Evolutionary conservation across 2,888 invertebrate species (phyloP), one percentile per base, ranked within the genome.

Genomic region (Sylvicola fuscatus): DNA sequence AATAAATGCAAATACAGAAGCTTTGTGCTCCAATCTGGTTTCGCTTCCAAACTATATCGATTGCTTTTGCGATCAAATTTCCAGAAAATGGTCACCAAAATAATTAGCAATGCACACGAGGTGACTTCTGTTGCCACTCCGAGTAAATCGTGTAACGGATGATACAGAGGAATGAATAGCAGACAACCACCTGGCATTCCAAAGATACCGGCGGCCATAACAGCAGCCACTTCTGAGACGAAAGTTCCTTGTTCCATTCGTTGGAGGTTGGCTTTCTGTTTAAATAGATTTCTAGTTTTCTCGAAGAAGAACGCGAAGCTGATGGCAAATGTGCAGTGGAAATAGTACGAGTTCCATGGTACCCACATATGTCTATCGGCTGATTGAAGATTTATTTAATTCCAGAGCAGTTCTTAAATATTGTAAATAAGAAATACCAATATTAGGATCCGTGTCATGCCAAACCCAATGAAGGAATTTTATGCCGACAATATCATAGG

Each of bases 391-490:
- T n/a, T n/a, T n/a, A n/a, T n/a, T n/a, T n/a, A n/a, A n/a, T n/a
- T n/a, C n/a, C n/a, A n/a, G n/a, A n/a, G n/a, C n/a, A n/a, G n/a
- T n/a, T n/a, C n/a, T n/a, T n/a, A n/a, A n/a, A n/a, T n/a, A n/a
- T n/a, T 61, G 64, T 49, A 66, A 66, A 44, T 61, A 14, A n/a
- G n/a, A n/a, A 32, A 28, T 29, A 38, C 36, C 58, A 53, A 75
- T 65, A 46, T 73, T 74, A 3, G 74, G 72, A 51, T 75, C 74
- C 0, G 75, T 75, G 48, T 74, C 74, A 45, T 83, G 82, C 83
- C 83, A 84, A 2, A 77, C 75, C 82, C 82, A 83, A 59, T 81
- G 82, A 12, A 81, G 57, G 50, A 75, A 73, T 52, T 79, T 79
- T 10, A 81, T 72, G 2, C 75, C 70, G 39, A 78, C 70, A 35